Evolutionary conservation across 2,113 vertebrate genomes (phyloP).

Genomic region (Cathartes aura): DNA sequence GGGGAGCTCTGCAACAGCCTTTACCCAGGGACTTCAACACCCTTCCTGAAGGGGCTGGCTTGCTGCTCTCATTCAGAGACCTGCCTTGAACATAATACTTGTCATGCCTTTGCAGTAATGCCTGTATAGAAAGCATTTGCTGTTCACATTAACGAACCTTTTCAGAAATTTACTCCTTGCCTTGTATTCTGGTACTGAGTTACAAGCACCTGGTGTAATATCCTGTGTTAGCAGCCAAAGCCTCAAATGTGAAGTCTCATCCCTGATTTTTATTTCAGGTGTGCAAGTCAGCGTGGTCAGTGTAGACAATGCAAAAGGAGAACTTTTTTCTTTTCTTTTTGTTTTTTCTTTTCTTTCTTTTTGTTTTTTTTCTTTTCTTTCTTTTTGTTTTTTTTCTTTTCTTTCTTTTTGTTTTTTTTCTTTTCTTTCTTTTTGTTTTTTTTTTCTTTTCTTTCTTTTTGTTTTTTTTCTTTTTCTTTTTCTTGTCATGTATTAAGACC

Average conservation of each 20-base stretch:
- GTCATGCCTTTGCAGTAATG: neutral
- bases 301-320: neutral
- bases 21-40: neutral
- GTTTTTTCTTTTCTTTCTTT: neutral
- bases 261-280: neutral
- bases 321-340: neutral
- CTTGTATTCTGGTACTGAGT: neutral
- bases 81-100: neutral
- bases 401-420: neutral
- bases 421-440: neutral
- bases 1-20: neutral
- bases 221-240: neutral
- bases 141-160: neutral
- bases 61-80: neutral
- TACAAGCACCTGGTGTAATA: neutral
- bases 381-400: neutral
- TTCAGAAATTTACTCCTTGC: neutral
- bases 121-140: accelerated
- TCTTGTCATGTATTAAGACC: neutral
- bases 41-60: neutral
- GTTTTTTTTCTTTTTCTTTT: neutral
- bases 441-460: neutral
- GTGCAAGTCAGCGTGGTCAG: neutral
- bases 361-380: neutral
- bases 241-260: neutral